These are phyloP conservation scores for Barypeithes pellucidus DNA, from an alignment of 2,888 invertebrate genomes.

Conservation along the genomic window DNA sequence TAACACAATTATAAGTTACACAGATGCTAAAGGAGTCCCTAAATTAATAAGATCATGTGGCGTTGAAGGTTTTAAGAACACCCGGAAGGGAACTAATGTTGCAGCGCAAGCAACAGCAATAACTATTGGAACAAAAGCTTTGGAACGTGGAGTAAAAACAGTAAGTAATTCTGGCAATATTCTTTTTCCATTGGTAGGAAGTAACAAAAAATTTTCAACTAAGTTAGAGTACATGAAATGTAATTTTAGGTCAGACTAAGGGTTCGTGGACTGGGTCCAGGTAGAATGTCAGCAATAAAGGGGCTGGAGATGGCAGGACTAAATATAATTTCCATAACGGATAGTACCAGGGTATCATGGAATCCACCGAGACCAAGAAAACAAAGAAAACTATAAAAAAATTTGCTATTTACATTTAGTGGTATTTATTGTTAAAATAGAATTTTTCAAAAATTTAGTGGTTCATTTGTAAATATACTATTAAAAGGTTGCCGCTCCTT, in stretches of 20 bases:
- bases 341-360: constrained; percentile 89
- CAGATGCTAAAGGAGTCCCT: constrained; percentile 77
- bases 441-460: neutral
- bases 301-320: constrained; percentile 94
- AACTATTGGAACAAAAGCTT: constrained; percentile 79
- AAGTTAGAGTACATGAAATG: neutral
- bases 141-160: constrained; percentile 82
- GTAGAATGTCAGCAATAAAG: constrained; percentile 93
- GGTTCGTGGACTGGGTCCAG: constrained; percentile 90
- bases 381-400: constrained; percentile 85
- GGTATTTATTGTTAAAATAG: constrained; percentile 15
- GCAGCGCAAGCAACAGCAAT: constrained; percentile 97
- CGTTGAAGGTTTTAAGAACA: constrained; percentile 94
- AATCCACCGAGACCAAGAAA: constrained; percentile 89
- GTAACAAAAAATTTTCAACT: too few species aligned
- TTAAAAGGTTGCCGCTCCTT: too few species aligned
- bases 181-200: neutral
- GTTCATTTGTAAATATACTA: too few species aligned
- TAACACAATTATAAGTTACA: constrained; percentile 88
- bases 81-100: constrained; percentile 95
- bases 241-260: constrained; percentile 74
- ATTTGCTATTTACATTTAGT: constrained; percentile 5
- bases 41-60: constrained; percentile 85
- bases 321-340: constrained; percentile 93
- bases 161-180: constrained; percentile 66